Evolutionary conservation across 1,140 invertebrate species (phyloP), one percentile per base, ranked within the genome.

Genomic region (Philaenus spumarius): DNA sequence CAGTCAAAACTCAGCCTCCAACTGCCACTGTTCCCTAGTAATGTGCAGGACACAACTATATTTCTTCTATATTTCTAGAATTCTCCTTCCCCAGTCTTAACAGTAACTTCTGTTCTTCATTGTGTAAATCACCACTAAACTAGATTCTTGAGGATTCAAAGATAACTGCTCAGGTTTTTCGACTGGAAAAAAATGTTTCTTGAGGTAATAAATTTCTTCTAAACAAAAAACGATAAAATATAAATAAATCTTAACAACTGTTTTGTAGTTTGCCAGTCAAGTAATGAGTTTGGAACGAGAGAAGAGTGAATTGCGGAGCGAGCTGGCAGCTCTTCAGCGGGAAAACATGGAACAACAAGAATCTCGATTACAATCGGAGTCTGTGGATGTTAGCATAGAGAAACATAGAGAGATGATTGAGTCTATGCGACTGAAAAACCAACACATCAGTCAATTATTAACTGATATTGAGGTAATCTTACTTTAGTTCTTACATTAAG

Each of bases 371-470:
- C 60, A 43, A 40, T 54, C 34, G 43, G 54, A 48, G 15, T 61
- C 55, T 39, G 54, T 53, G 3, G 62, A 62, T 20, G 58, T 63
- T 14, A 60, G 62, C n/a, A 59, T 64, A 17, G 73, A 71, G 46
- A 71, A 69, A n/a, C 72, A 77, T 61, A 73, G 72, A 42, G 75
- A 80, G 58, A 66, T 82, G 17, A 73, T 78, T 59, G 77, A 80
- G 58, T 69, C 75, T 47, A 62, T 83, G 6, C 72, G 76, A 35
- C 74, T 75, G 54, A 86, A 84, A 68, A 86, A 85, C 70, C 78
- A 77, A 62, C 84, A 87, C 65, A 84, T 87, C 19, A 78, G 78
- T 56, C 80, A 82, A 66, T 69, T 87, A 2, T 70, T 86, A 24
- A 68, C 67, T 45, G 84, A 87, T 67, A 74, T 85, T 42, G 82